phyloP scores from a whole-genome alignment of 2,113 vertebrate genomes.

The Ploceus nigricollis region DNA sequence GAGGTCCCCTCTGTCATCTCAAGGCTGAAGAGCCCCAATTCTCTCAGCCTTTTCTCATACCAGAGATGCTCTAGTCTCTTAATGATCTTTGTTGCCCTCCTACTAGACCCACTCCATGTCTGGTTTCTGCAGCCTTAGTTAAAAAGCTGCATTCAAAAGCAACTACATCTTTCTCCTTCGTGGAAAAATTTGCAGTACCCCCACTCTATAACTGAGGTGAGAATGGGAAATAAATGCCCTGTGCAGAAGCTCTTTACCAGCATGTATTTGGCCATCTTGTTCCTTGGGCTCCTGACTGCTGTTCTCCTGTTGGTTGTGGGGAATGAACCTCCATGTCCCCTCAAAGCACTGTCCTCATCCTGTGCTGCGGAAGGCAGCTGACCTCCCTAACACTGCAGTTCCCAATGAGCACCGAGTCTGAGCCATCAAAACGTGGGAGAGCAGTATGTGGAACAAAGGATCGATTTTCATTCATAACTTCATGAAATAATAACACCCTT shows the following conservation, averaged over 20 bases:
- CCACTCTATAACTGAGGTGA: background rate
- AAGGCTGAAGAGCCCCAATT: too few species aligned
- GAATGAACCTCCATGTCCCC: background rate
- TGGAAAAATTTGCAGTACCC: background rate
- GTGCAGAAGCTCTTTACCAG: background rate
- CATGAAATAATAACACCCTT: background rate
- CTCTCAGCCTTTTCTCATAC: background rate
- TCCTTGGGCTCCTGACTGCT: background rate
- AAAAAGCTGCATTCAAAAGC: background rate
- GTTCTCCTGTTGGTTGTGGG: accelerated
- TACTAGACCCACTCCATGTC: background rate
- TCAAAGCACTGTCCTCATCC: background rate
- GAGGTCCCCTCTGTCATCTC: background rate
- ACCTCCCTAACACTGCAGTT: accelerated
- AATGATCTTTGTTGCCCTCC: background rate
- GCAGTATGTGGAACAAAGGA: background rate
- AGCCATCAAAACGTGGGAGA: background rate
- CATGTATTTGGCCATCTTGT: background rate
- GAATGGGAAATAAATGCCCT: background rate
- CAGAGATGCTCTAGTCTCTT: background rate
- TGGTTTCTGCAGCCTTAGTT: background rate
- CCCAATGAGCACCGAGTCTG: accelerated
- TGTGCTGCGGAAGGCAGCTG: background rate
- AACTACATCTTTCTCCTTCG: background rate
- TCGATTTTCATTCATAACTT: background rate